These are phyloP conservation scores for Chironomus riparius DNA, from an alignment of 2,888 invertebrate genomes.

Conservation along the genomic window DNA sequence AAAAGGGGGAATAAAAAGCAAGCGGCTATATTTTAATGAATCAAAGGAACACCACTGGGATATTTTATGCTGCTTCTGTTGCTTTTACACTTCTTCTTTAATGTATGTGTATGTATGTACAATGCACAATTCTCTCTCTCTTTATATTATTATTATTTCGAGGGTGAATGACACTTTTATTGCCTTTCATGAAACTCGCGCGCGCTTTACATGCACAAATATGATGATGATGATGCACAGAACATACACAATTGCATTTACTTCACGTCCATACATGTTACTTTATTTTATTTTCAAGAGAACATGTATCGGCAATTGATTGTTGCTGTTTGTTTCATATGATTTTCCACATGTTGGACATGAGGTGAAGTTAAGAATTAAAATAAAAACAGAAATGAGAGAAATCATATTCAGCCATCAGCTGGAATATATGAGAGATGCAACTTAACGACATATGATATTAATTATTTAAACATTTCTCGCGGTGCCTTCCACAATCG, in stretches of 20 bases:
- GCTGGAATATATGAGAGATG: neutral
- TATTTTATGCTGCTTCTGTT: neutral
- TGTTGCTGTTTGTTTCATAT: constrained; percentile 5
- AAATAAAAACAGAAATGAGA: neutral
- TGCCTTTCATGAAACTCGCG: constrained; percentile 17
- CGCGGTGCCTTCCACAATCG: neutral
- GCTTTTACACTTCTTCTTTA: neutral
- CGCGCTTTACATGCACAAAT: constrained; percentile 6
- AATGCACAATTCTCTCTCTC: constrained; percentile 16
- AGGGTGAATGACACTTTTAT: constrained; percentile 27
- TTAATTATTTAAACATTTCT: constrained; percentile 3
- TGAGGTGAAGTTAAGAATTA: neutral
- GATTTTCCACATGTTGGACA: constrained; percentile 25
- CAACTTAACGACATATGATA: constrained; percentile 7
- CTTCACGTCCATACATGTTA: neutral
- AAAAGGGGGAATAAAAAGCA: no score
- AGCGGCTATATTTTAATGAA: no score
- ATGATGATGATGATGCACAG: neutral
- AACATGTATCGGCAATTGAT: no score
- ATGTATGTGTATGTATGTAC: neutral
- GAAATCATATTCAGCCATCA: constrained; percentile 10
- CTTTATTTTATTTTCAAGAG: neutral
- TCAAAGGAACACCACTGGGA: neutral
- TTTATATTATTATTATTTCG: neutral
- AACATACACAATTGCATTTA: neutral